Evolutionary conservation across 2,797 vertebrate species (phyloP), one percentile per base, ranked within the genome.

Genomic region (Antrozous pallidus): DNA sequence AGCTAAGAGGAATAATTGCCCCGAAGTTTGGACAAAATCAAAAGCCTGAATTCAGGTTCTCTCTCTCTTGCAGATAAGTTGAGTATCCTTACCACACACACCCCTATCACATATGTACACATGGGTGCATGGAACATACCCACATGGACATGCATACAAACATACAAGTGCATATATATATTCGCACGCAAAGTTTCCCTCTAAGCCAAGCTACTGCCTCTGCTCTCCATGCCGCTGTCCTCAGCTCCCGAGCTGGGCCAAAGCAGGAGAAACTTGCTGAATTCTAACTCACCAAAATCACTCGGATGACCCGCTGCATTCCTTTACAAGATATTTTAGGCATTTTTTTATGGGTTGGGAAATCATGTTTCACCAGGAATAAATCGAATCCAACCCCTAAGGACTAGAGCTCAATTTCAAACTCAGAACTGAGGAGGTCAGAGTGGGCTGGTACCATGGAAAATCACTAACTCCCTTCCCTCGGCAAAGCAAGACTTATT

Each of bases 341-440:
- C 83, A 79, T 88, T 93, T 96, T 96, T 95, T 67, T 87, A 75
- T 33, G 65, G 74, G 45, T 22, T 95, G 75, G 40, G 73, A 95
- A 95, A 95, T 95, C 81, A 82, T 47, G 38, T 95, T 96, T 88
- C 84, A 94, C 75, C 28, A 92, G 81, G 56, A 92, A 90, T 86
- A 92, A 95, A 86, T 22, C 86, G 24, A 75, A 79, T 69, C 0
- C 33, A 90, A 93, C 82, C 92, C 96, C 96, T 56, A 26, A 95
- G 95, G 94, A 84, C 88, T 42, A 14, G 38, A 93, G 88, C 82
- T 97, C 92, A 36, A 24, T 96, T 97, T 96, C 93, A 96, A 94
- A 80, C 92, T 92, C 90, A 84, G 82, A 94, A 95, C 92, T 45
- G 10, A 88, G 92, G 95, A 78, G 71, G 96, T 89, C 96, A 96